Evolutionary conservation across 2,113 vertebrate species (phyloP).

Genomic region (Sinocyclocheilus maitianheensis): DNA sequence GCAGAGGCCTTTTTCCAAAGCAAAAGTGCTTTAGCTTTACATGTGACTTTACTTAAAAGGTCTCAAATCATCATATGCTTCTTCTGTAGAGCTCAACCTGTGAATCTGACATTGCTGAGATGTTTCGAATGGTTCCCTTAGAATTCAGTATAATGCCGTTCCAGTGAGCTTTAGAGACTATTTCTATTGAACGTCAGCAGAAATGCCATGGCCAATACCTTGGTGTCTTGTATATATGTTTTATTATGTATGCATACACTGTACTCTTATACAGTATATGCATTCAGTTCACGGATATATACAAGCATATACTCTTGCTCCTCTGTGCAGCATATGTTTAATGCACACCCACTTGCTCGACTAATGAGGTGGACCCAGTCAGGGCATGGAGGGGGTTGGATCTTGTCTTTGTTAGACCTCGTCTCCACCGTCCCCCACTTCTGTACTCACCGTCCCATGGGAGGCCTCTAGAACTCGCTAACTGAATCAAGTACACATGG

Average conservation of each 20-base stretch:
- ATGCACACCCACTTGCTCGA: constrained; percentile 73
- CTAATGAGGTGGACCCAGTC: constrained; percentile 76
- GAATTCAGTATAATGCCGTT: background rate
- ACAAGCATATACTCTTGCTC: constrained; percentile 9
- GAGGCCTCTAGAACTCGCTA: constrained; percentile 83
- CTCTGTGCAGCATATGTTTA: constrained; percentile 51
- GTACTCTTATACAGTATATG: background rate
- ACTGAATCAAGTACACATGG: constrained; percentile 89
- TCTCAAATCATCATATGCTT: background rate
- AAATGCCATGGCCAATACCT: background rate
- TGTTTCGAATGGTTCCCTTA: background rate
- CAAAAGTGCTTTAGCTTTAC: background rate
- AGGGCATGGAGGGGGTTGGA: constrained; percentile 62
- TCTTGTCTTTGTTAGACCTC: constrained; percentile 84
- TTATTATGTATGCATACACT: background rate
- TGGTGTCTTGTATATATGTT: background rate
- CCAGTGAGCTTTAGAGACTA: background rate
- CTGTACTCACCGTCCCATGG: constrained; percentile 73
- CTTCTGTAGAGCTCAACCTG: background rate
- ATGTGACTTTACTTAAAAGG: background rate
- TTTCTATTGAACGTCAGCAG: background rate
- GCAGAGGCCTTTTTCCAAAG: background rate
- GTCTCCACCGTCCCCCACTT: constrained; percentile 42
- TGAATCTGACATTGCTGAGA: constrained; percentile 1
- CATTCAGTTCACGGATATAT: background rate